A percentile compares a stretch with the other conserved stretches of the same genome.
Conservation (phyloP, 2,113 vertebrate genomes). For the Piprites chloris region DNA sequence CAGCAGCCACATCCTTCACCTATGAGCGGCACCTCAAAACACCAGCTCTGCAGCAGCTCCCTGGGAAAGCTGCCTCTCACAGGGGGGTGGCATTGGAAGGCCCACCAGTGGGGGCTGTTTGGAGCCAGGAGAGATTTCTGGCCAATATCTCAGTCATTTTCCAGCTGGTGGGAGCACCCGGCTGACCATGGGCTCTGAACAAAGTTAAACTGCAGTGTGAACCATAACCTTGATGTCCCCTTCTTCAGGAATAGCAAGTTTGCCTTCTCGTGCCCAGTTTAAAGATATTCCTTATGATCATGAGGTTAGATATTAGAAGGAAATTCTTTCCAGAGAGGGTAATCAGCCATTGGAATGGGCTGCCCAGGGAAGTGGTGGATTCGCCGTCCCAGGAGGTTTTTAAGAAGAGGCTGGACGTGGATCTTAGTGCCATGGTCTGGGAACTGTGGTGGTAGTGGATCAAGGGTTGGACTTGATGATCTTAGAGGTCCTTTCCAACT, state of each 20-base stretch:
- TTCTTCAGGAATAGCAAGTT: background rate
- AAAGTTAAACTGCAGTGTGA: background rate
- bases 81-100: fast-evolving
- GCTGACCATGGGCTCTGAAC: background rate
- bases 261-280: background rate
- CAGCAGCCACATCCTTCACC: background rate
- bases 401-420: too few species aligned
- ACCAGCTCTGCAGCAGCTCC: background rate
- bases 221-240: background rate
- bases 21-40: background rate
- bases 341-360: too few species aligned
- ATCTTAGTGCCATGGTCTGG: too few species aligned
- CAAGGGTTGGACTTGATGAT: too few species aligned
- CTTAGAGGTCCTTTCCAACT: too few species aligned
- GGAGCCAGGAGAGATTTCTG: background rate
- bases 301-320: too few species aligned
- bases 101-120: background rate
- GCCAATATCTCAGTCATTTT: background rate
- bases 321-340: too few species aligned
- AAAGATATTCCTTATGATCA: background rate
- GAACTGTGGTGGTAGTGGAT: too few species aligned
- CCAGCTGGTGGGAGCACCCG: background rate
- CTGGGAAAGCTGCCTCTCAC: background rate
- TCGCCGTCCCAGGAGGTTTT: too few species aligned
- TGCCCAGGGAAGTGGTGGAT: too few species aligned